Evolutionary conservation across 1,140 invertebrate genomes (phyloP), one percentile per base, ranked within the genome.

Genomic region (Drosophila oshimai): DNA sequence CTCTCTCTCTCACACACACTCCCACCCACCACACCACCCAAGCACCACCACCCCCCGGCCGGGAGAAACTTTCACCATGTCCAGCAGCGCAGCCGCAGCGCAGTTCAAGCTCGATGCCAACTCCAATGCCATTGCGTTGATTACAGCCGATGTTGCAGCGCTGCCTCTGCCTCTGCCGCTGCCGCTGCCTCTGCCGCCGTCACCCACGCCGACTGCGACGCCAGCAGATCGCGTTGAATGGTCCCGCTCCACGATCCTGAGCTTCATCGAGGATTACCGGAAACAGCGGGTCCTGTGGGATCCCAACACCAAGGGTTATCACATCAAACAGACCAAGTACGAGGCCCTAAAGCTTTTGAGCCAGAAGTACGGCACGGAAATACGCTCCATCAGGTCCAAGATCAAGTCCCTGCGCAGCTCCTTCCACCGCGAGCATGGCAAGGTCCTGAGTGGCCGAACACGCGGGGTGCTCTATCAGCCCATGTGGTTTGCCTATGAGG

Each of bases 401-500:
- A 90, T 90, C 46, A 90, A 90, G 39, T 90, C 89, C 46, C 42
- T 90, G 60, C 89, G 89, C 26, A 90, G 89, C 41, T 90, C 89
- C 20, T 90, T 90, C 34, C 89, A 90, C 39, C 78, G 89, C 6
- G 89, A 90, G 47, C 89, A 90, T 17, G 89, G 89, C 45, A 90
- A 90, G 71, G 89, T 90, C 53, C 39, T 90, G 5, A 90, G 72
- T 33, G 89, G 89, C n/a, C 76, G 81, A 44, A 79, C 20, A 20
- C 87, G 83, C 13, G 89, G 89, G 9, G 73, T 90, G 2, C 68
- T 75, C 57, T 90, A 90, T 69, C 89, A 90, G 62, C 89, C 89
- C 57, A 90, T 90, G 89, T 90, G 89, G 89, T 90, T 90, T 47
- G 89, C 89, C 57, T 90, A 90, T 44, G 89, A 90, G 46, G 86